phyloP scores from a whole-genome alignment of 2,888 invertebrate genomes.

The Junonia oenone region DNA sequence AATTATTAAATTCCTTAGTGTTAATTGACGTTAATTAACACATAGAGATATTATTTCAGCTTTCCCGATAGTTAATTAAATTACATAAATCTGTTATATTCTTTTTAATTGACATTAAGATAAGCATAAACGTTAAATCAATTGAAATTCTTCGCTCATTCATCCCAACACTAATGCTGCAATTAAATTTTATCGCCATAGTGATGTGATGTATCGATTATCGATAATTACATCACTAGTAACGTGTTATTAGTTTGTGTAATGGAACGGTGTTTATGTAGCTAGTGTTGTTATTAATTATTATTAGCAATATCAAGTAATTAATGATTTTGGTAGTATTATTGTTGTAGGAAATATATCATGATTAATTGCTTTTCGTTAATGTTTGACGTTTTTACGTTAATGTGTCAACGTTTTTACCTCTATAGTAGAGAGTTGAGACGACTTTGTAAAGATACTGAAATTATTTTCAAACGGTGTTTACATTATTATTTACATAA shows the following conservation, averaged over 20 bases:
- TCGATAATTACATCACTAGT: slow-evolving; percentile 20
- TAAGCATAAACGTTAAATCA: slow-evolving; percentile 2
- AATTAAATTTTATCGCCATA: slow-evolving; percentile 12
- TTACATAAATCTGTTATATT: not conserved
- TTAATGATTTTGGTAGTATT: no score
- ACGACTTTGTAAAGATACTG: no score
- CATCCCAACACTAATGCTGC: slow-evolving; percentile 7
- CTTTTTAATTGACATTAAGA: not conserved
- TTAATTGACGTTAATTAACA: not conserved
- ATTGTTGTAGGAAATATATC: no score
- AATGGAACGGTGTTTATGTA: slow-evolving; percentile 2
- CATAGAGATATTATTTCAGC: not conserved
- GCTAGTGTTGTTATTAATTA: slow-evolving; percentile 12
- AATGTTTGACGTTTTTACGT: no score
- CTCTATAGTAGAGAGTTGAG: no score
- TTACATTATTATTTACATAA: no score
- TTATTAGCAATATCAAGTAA: no score
- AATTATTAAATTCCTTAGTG: not conserved
- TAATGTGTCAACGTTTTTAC: no score
- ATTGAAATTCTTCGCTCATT: slow-evolving; percentile 6
- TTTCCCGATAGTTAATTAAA: not conserved
- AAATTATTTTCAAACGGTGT: no score
- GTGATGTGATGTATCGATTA: slow-evolving; percentile 19
- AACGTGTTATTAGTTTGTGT: slow-evolving; percentile 21
- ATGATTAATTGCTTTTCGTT: no score